Evolutionary conservation across 2,797 vertebrate species (phyloP).

Genomic region (Leptodon cayanensis): DNA sequence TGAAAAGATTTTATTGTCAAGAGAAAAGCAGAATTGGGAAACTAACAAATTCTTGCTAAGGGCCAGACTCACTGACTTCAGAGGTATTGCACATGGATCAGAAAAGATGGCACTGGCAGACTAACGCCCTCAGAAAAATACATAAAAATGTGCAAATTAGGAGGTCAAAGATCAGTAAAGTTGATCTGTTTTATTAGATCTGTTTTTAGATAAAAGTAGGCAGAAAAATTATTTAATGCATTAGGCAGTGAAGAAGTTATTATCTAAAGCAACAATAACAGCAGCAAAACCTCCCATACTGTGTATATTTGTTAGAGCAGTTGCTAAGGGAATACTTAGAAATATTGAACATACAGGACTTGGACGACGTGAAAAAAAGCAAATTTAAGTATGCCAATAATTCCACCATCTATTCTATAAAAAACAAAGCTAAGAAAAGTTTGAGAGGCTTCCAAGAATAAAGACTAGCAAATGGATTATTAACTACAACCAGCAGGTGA

Average conservation of each 20-base stretch:
- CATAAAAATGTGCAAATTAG: neutral
- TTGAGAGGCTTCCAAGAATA: neutral
- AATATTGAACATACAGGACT: neutral
- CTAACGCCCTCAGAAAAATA: neutral
- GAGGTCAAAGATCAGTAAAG: neutral
- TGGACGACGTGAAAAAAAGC: fast-evolving
- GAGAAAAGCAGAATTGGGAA: neutral
- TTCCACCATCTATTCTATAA: neutral
- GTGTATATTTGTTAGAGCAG: neutral
- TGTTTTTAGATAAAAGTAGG: neutral
- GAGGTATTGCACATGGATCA: neutral
- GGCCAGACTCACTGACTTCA: neutral
- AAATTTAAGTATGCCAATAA: neutral
- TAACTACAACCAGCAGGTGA: neutral
- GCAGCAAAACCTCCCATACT: neutral
- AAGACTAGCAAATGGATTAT: neutral
- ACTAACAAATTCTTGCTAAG: neutral
- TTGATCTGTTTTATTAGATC: neutral
- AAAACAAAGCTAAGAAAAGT: neutral
- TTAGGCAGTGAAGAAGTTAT: neutral
- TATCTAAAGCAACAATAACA: neutral
- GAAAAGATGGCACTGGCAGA: neutral
- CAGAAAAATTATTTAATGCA: neutral
- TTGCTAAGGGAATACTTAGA: neutral
- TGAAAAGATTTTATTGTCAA: neutral